Evolutionary conservation across 1,140 invertebrate species (phyloP).

Genomic region (Popillia japonica): DNA sequence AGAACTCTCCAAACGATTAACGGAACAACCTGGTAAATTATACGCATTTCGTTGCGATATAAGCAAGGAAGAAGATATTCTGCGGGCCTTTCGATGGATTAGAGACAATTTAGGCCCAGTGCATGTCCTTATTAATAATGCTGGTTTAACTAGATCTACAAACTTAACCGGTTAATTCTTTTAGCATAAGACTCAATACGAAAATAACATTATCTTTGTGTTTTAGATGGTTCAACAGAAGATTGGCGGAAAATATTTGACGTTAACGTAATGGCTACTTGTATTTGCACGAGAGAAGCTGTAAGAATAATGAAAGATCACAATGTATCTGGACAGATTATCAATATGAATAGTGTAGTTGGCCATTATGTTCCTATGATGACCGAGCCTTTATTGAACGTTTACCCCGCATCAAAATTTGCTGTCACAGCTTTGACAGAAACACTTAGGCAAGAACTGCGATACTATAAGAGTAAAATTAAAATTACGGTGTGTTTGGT

Average conservation of each 20-base stretch:
- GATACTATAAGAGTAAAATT: constrained; percentile 40
- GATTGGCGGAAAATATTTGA: constrained; percentile 65
- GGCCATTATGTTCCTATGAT: constrained; percentile 59
- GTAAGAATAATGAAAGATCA: constrained; percentile 67
- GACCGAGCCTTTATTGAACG: constrained; percentile 47
- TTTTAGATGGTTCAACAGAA: constrained; percentile 53
- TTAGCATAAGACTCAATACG: constrained; percentile 42
- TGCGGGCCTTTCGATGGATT: constrained; percentile 59
- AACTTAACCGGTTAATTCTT: constrained; percentile 46
- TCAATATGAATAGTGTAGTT: constrained; percentile 66
- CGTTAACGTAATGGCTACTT: constrained; percentile 67
- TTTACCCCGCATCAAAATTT: constrained; percentile 61
- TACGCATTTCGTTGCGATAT: constrained; percentile 63
- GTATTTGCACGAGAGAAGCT: constrained; percentile 66
- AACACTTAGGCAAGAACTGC: constrained; percentile 59
- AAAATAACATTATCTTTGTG: constrained; percentile 56
- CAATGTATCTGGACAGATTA: constrained; percentile 71
- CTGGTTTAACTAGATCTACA: constrained; percentile 59
- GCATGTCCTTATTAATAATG: constrained; percentile 55
- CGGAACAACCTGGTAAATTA: constrained; percentile 53
- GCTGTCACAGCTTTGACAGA: constrained; percentile 61
- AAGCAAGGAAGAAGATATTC: constrained; percentile 59
- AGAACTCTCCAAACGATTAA: constrained; percentile 40
- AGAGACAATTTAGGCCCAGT: constrained; percentile 59
- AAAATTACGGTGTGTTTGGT: constrained; percentile 42